Evolutionary conservation across 2,113 vertebrate species (phyloP).

Genomic region (Hypanus sabinus): DNA sequence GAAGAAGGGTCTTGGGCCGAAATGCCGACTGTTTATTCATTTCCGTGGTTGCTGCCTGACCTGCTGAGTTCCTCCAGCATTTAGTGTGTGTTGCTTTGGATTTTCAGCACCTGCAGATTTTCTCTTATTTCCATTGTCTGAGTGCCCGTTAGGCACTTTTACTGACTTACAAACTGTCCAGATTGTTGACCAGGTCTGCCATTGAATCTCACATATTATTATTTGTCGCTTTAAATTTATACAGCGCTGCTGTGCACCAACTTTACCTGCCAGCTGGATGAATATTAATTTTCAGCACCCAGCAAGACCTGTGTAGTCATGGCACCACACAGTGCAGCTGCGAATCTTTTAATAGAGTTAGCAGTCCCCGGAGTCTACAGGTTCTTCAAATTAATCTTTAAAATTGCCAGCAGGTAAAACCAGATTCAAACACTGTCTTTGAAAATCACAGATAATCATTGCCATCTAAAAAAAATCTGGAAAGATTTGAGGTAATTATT

Average conservation of each 20-base stretch:
- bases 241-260: not conserved
- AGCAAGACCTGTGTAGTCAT: not conserved
- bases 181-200: not conserved
- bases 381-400: not conserved
- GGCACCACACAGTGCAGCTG: not conserved
- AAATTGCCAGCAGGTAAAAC: not conserved
- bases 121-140: too few species aligned
- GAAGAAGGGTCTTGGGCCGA: too few species aligned
- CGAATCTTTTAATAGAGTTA: not conserved
- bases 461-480: too few species aligned
- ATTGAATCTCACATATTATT: not conserved
- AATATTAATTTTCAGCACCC: not conserved
- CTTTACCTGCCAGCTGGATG: not conserved
- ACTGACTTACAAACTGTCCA: not conserved
- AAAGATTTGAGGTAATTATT: too few species aligned
- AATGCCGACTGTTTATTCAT: too few species aligned
- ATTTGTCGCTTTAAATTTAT: not conserved
- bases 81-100: too few species aligned
- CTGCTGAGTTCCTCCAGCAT: too few species aligned
- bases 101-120: too few species aligned
- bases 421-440: not conserved
- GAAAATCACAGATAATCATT: not conserved
- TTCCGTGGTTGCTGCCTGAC: too few species aligned
- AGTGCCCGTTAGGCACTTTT: not conserved
- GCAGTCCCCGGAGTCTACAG: not conserved